A percentile compares a stretch with the other conserved stretches of the same genome.
Evolutionary conservation across 2,113 vertebrate genomes (phyloP).

Genomic region (Dasyprocta punctata): DNA sequence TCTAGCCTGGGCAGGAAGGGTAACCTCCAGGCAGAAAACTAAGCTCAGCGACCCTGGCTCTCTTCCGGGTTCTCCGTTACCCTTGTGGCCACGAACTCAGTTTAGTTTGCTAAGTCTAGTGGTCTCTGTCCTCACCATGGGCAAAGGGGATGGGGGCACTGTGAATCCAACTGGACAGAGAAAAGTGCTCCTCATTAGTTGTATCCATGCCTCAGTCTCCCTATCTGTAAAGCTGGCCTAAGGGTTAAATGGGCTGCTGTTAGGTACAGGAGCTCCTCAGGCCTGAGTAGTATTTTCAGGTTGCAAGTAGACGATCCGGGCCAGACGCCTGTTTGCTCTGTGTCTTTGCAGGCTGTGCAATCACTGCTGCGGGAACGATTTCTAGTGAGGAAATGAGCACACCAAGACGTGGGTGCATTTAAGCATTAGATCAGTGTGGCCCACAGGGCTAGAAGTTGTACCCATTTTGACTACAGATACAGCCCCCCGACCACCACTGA

Average conservation of each 20-base stretch:
- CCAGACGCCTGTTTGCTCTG: rapidly evolving
- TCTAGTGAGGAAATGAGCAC: neutral
- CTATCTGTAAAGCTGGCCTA: rapidly evolving
- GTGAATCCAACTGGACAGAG: rapidly evolving
- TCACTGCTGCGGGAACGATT: neutral
- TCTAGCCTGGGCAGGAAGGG: neutral
- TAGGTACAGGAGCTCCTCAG: neutral
- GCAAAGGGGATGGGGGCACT: rapidly evolving
- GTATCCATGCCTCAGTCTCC: neutral
- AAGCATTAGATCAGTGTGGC: neutral
- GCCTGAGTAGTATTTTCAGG: rapidly evolving
- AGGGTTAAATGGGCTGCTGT: rapidly evolving
- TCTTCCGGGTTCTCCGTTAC: neutral
- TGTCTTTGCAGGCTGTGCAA: rapidly evolving
- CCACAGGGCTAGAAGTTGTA: neutral
- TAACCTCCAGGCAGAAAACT: neutral
- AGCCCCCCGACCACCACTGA: rapidly evolving
- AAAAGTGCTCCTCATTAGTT: rapidly evolving
- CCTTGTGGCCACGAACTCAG: rapidly evolving
- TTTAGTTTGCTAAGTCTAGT: rapidly evolving
- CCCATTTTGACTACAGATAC: rapidly evolving
- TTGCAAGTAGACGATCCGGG: rapidly evolving
- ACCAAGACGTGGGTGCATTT: rapidly evolving
- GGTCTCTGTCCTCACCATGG: neutral
- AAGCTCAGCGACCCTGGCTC: neutral